Evolutionary conservation across 1,140 invertebrate genomes (phyloP), one percentile per base, ranked within the genome.

Genomic region (Drosophila mojavensis): DNA sequence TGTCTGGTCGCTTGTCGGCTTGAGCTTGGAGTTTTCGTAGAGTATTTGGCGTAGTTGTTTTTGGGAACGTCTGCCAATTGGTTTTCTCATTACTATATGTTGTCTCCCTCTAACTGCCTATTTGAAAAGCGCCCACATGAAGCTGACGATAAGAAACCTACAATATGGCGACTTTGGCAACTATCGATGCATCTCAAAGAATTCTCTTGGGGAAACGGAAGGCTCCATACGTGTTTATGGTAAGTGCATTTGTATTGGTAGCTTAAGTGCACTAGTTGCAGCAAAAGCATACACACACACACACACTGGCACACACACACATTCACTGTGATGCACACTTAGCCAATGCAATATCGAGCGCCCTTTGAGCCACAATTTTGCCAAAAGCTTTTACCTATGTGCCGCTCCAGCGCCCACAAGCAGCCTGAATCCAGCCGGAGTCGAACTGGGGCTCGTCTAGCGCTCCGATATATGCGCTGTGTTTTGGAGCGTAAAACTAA

Each of bases 141-240:
- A 95, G 90, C 93, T 98, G 71, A 97, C 96, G 55, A 96, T 98
- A 72, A 94, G 95, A 79, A 96, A 96, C 92, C 94, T 97, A 41
- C 95, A 96, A 81, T 92, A 94, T 39, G 95, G 94, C 48, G 96
- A 97, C 93, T 97, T 97, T 89, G 96, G 97, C 67, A 97, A 95
- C 92, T 97, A 97, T 93, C 94, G 96, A 84, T 97, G 97, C 93
- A 96, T 97, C 91, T 97, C 97, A 62, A 98, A 98, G 93, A 99
- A 98, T 93, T 97, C 96, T 10, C 94, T 98, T n/a, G 98, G 98
- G 61, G 97, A 97, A 92, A 98, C 97, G 17, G 97, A 98, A 92
- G 97, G 97, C 69, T 96, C 96, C 47, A 98, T 99, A 92, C 94
- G 97, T 92, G 94, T 99, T 61, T 98, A 98, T 91, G 97, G 98